A percentile compares a stretch with the other conserved stretches of the same genome.
Evolutionary conservation across 2,113 vertebrate genomes (phyloP).

Genomic region (Eurystomus gularis): DNA sequence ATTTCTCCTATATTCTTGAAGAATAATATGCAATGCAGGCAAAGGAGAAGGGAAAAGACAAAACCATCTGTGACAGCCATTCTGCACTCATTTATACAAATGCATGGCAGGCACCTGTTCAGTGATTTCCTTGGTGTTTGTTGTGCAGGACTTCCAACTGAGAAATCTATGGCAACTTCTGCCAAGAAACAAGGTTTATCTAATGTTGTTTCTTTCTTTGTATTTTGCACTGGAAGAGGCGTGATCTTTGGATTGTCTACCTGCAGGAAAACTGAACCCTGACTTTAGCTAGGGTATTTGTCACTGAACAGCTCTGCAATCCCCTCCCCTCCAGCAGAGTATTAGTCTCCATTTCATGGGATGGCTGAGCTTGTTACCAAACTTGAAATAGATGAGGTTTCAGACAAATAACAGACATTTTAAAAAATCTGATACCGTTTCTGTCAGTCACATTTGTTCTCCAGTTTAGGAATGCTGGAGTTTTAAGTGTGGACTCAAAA

Average conservation of each 20-base stretch:
- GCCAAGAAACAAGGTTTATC: neutral
- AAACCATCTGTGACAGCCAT: neutral
- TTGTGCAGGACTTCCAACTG: neutral
- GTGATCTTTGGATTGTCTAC: neutral
- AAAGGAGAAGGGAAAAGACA: conserved; percentile 5
- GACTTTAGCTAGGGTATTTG: neutral
- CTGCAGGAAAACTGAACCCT: neutral
- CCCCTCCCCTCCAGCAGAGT: neutral
- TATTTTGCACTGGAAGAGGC: neutral
- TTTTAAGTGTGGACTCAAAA: neutral
- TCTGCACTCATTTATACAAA: neutral
- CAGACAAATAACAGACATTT: neutral
- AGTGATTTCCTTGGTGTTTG: neutral
- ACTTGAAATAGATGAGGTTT: neutral
- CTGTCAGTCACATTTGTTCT: neutral
- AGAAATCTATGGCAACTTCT: neutral
- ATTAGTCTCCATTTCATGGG: neutral
- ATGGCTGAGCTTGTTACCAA: neutral
- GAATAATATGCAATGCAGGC: neutral
- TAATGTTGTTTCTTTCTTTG: neutral
- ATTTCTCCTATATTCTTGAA: conserved; percentile 18
- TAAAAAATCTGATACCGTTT: neutral
- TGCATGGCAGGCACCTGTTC: neutral
- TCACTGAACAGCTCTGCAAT: neutral
- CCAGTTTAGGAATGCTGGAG: neutral